Base-by-base conservation (phyloP, 2,113 vertebrate genomes). In the Vidua chalybeata region DNA sequence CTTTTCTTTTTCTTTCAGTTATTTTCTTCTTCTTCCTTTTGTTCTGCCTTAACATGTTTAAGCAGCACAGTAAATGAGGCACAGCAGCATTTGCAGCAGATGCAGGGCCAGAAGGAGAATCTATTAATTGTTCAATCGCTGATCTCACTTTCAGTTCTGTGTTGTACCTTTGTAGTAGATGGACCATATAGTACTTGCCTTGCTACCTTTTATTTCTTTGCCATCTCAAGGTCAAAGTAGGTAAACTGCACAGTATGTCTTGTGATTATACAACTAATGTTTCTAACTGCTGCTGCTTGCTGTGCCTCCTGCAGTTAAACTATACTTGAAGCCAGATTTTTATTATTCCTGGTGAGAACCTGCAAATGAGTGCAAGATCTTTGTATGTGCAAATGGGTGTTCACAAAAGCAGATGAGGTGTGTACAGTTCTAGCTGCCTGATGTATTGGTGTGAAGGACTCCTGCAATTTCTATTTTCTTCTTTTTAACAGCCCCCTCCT, bases 221-320 rank as follows among this genome's bases (percentile, higher is more conserved):
- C 39, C 80, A 67, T 87, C 86, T 96, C 93, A 91, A 92, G 89
- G 89, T 92, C 94, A 87, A 87, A 90, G 84, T 72, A 71, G 89
- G 77, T 87, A 78, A 89, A 90, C 30, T 71, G 76, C 76, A 64
- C 89, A 85, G 91, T 92, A 80, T 74, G 54, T 74, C 73, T 86
- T 89, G 84, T 71, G 76, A 78, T 88, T 90, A 74, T 68, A 75
- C 87, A 84, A 79, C 73, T 71, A 28, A 33, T 78, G 61, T 61
- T 92, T 94, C 48, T 94, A 89, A 75, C 74, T 35, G 41, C 89
- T 91, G 74, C 87, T 82, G 51, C 93, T 84, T 84, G 69, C 83
- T 89, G 73, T 63, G 64, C 76, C 80, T 92, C 80, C 78, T 90
- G 61, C 84, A 75, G 68, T 72, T 93, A 61, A 9, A 15, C 79